Conservation (phyloP, 2,113 vertebrate genomes). For the Dunckerocampus dactyliophorus region DNA sequence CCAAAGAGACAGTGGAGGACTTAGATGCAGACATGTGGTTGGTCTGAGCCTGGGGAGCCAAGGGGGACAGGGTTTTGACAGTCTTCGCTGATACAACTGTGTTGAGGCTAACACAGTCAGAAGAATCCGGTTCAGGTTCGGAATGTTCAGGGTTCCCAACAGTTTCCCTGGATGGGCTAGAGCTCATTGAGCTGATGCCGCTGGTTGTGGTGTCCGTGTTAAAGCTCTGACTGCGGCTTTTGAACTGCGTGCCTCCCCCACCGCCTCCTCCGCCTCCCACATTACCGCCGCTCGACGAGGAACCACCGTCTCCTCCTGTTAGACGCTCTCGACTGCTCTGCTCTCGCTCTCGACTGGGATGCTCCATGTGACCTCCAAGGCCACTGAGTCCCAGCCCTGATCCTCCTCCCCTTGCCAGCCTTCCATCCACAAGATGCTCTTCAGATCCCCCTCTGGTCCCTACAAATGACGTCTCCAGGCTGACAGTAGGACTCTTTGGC, state of each 20-base stretch:
- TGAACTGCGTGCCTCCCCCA: slow-evolving; percentile 82
- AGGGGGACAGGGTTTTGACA: slow-evolving; percentile 84
- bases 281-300: slow-evolving; percentile 76
- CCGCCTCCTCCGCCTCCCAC: slow-evolving; percentile 76
- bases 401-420: slow-evolving; percentile 71
- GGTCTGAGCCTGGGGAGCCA: slow-evolving; percentile 78
- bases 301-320: slow-evolving; percentile 82
- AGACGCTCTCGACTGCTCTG: slow-evolving; percentile 87
- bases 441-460: slow-evolving; percentile 80
- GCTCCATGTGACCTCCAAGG: slow-evolving; percentile 54
- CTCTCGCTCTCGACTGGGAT: slow-evolving; percentile 74
- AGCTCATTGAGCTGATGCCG: slow-evolving; percentile 99
- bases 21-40: slow-evolving; percentile 89
- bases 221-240: slow-evolving; percentile 97
- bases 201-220: slow-evolving; percentile 99
- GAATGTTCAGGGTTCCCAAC: slow-evolving; percentile 82
- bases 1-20: slow-evolving; percentile 86
- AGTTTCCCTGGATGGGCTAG: slow-evolving; percentile 93
- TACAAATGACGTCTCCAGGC: slow-evolving; percentile 89
- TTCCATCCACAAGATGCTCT: slow-evolving; percentile 73
- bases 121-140: slow-evolving; percentile 78
- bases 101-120: slow-evolving; percentile 94
- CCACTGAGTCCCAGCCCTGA: slow-evolving; percentile 65
- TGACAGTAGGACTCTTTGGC: slow-evolving; percentile 85
- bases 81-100: slow-evolving; percentile 94